Evolutionary conservation across 2,888 invertebrate species (phyloP), one percentile per base, ranked within the genome.

Genomic region (Parasteatoda lunata): DNA sequence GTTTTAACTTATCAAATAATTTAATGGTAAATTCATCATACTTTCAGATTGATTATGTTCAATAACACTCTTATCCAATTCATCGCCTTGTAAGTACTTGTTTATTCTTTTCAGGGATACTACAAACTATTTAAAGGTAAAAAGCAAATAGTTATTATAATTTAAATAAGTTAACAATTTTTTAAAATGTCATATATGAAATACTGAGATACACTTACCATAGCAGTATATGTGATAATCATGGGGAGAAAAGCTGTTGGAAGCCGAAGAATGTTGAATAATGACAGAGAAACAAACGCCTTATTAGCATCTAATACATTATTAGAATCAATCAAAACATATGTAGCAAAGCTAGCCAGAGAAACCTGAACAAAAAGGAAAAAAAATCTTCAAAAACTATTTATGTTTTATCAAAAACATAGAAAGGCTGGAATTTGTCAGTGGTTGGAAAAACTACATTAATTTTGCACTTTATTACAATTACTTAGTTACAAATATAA

Each of bases 101-200:
- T 97, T 97, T 90, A 98, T 95, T 92, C 98, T 94, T 91, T 95
- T 95, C 89, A 98, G 94, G 89, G 98, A 98, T 70, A 98, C 98
- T 90, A 94, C 94, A 13, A 96, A 95, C 96, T 89, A 70, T 52
- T 30, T 47, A 11, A 54, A 73, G 30, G 4, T 9, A 30, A 47
- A 59, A 64, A 72, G 49, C 6, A 72, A 15, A 51, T 4, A 52
- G 45, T 15, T 66, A 30, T 2, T 30, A 9, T 15, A 30, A 45
- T 15, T 66, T 45, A 6, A 3, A 9, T 15, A 30, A 45, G 1
- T 66, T 45, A 6, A 3, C 30, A 66, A 72, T n/a, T 0, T 15
- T 48, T 48, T 47, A 75, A 64, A 47, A 47, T n/a, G n/a, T 47
- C 48, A 59, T 52, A 83, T 15, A 81, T 75, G 13, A 59, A 64